Percentiles rank a stretch among this genome's conserved stretches.
Evolutionary conservation across 2,888 invertebrate species (phyloP).

Genomic region (Bimastos eiseni): DNA sequence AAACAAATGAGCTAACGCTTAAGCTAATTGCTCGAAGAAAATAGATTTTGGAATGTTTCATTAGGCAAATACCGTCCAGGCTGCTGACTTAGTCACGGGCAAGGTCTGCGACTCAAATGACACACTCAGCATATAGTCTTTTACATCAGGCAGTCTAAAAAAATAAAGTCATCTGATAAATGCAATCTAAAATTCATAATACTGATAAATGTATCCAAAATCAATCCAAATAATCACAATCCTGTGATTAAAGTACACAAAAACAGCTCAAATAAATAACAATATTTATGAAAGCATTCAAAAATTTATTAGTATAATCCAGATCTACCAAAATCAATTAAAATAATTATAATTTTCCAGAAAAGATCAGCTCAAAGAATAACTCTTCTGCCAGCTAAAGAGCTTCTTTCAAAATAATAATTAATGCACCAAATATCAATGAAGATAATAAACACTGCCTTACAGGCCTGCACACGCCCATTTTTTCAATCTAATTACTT

Average conservation of each 20-base stretch:
- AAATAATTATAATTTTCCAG: too few relatives aligned
- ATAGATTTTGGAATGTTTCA: not conserved
- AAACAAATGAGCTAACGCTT: not conserved
- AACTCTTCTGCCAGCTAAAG: too few relatives aligned
- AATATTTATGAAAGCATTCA: too few relatives aligned
- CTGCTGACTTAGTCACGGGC: conserved; percentile 19
- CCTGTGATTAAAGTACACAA: not conserved
- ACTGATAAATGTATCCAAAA: not conserved
- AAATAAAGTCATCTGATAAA: not conserved
- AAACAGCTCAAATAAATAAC: too few relatives aligned
- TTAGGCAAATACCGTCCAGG: not conserved
- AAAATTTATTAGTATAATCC: too few relatives aligned
- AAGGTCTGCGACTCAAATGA: conserved; percentile 13
- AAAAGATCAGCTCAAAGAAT: too few relatives aligned
- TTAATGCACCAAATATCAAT: too few relatives aligned
- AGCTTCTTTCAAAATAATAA: too few relatives aligned
- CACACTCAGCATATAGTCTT: not conserved
- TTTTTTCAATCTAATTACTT: not conserved
- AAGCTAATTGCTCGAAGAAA: not conserved
- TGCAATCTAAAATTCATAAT: not conserved
- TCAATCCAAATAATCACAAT: not conserved
- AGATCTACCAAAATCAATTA: too few relatives aligned
- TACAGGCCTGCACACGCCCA: too few relatives aligned
- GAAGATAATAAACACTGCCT: too few relatives aligned
- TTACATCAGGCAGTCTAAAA: not conserved